phyloP scores from a whole-genome alignment of 1,140 invertebrate species.

The Aplysia californica region DNA sequence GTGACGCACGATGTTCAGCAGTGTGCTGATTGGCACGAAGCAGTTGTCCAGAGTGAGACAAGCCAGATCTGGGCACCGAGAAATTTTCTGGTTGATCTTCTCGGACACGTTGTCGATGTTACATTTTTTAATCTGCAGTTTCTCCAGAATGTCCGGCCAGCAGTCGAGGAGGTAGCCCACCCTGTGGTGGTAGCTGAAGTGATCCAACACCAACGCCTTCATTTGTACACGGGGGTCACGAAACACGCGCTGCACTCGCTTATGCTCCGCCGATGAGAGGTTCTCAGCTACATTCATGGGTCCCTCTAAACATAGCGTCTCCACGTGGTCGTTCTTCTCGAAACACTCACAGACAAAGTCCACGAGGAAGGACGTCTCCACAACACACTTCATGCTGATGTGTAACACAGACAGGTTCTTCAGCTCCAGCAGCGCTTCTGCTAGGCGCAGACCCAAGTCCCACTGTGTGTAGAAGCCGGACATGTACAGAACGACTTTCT shows the following conservation, averaged over 20 bases:
- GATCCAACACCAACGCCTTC: conserved; percentile 33
- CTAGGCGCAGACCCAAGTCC: conserved; percentile 25
- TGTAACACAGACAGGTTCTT: conserved; percentile 25
- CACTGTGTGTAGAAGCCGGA: conserved; percentile 30
- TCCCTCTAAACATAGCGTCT: conserved; percentile 34
- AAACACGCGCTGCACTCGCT: conserved; percentile 22
- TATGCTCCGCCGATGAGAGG: conserved; percentile 27
- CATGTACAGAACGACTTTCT: conserved; percentile 49
- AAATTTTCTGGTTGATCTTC: conserved; percentile 28
- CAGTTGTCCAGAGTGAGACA: conserved; percentile 36
- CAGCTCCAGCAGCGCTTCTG: conserved; percentile 32
- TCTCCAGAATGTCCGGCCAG: conserved; percentile 36
- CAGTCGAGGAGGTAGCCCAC: conserved; percentile 34
- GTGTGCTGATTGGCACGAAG: conserved; percentile 17
- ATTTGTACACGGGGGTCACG: not conserved
- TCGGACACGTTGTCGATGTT: conserved; percentile 32
- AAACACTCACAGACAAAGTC: conserved; percentile 38
- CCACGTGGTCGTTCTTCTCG: conserved; percentile 30
- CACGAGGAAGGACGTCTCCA: conserved; percentile 37
- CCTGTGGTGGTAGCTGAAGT: conserved; percentile 41
- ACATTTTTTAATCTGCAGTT: conserved; percentile 32
- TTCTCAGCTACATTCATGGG: conserved; percentile 42
- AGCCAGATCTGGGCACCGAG: conserved; percentile 7
- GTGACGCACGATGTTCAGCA: conserved; percentile 21
- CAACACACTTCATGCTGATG: conserved; percentile 35